A percentile compares a stretch with the other conserved stretches of the same genome.
Evolutionary conservation across 2,113 vertebrate genomes (phyloP).

Genomic region (Pteronura brasiliensis): DNA sequence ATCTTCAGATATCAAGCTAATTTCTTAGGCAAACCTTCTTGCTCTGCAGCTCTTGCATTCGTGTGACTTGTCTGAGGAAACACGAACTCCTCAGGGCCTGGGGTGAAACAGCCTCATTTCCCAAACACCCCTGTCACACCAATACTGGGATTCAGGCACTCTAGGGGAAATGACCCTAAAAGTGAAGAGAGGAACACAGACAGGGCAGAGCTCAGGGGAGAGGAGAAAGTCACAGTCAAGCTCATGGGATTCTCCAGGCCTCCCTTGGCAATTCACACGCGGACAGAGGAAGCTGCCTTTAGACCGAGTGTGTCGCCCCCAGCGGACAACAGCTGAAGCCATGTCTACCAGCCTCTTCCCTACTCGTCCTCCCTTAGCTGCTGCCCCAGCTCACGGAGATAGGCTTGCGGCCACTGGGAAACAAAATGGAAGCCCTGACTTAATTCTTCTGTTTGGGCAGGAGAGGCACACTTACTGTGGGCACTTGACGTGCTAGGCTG

Average conservation of each 20-base stretch:
- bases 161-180: neutral
- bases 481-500: neutral
- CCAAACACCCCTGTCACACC: neutral
- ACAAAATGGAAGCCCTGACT: neutral
- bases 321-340: neutral
- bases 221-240: neutral
- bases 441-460: neutral
- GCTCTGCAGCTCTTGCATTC: neutral
- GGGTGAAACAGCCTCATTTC: neutral
- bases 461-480: neutral
- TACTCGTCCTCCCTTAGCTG: neutral
- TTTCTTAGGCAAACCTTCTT: neutral
- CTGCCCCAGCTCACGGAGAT: neutral
- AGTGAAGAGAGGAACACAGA: neutral
- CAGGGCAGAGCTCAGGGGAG: neutral
- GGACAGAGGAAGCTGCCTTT: neutral
- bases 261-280: neutral
- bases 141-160: neutral
- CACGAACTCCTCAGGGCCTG: neutral
- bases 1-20: neutral
- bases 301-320: accelerated
- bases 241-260: neutral
- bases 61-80: neutral
- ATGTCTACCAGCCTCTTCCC: neutral
- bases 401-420: neutral